These are phyloP conservation scores for Balaeniceps rex DNA, from an alignment of 2,113 vertebrate species.

Conservation along the genomic window DNA sequence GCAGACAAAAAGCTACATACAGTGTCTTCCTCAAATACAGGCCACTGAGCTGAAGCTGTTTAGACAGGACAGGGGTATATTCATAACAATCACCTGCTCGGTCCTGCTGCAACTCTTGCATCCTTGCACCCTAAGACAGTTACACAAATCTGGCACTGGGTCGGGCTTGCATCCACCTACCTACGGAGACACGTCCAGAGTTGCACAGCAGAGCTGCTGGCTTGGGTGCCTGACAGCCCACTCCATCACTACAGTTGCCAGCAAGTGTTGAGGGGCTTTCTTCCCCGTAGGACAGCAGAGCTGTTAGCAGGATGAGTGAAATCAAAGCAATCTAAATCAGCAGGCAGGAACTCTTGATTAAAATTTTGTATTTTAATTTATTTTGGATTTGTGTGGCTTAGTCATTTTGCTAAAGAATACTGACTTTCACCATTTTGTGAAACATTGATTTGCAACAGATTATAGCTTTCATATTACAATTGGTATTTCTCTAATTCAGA, in stretches of 20 bases:
- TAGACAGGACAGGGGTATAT: neutral
- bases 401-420: neutral
- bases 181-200: neutral
- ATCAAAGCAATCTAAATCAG: neutral
- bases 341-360: neutral
- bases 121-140: neutral
- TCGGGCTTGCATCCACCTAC: neutral
- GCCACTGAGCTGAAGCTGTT: neutral
- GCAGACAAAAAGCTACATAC: neutral
- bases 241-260: neutral
- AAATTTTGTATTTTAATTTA: neutral
- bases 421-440: neutral
- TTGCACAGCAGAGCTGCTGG: neutral
- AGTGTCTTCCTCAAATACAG: neutral
- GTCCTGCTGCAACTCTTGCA: neutral
- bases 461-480: neutral
- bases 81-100: neutral
- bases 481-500: neutral
- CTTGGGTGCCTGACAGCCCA: neutral
- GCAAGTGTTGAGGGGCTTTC: neutral
- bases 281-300: neutral
- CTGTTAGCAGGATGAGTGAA: neutral
- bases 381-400: neutral
- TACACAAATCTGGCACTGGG: neutral
- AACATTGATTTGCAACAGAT: neutral